These are phyloP conservation scores for Sorex araneus DNA, from an alignment of 2,113 vertebrate species.

Conservation along the genomic window DNA sequence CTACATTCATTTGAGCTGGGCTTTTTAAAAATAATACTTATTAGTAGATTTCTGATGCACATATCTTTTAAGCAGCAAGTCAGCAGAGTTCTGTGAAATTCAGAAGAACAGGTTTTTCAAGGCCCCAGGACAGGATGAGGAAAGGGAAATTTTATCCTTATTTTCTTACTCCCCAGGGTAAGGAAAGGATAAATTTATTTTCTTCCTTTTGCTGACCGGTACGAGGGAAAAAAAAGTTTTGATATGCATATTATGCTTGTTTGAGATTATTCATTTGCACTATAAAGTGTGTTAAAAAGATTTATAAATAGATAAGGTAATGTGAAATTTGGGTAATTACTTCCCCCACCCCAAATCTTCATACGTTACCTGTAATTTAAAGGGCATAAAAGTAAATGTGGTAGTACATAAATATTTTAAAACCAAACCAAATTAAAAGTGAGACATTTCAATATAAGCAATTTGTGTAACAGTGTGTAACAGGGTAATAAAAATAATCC, in stretches of 20 bases:
- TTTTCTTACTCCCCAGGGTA: too few relatives aligned
- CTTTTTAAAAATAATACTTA: background rate
- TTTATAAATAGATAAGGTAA: slow-evolving; percentile 23
- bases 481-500: slow-evolving; percentile 18
- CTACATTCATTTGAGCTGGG: background rate
- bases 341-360: slow-evolving; percentile 23
- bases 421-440: background rate
- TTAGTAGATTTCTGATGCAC: background rate
- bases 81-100: background rate
- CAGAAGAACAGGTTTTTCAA: background rate
- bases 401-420: slow-evolving; percentile 24
- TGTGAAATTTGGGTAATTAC: background rate
- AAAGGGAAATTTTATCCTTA: too few relatives aligned
- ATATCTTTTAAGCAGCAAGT: background rate
- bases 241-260: background rate
- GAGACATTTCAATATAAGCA: slow-evolving; percentile 28
- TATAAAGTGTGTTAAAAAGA: background rate
- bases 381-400: background rate
- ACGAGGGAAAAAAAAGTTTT: background rate
- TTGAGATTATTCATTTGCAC: background rate
- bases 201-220: background rate
- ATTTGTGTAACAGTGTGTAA: slow-evolving; percentile 13
- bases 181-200: too few relatives aligned
- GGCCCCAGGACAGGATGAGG: background rate
- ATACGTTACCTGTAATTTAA: slow-evolving; percentile 39